These are phyloP conservation scores for Girardinichthys multiradiatus DNA, from an alignment of 2,113 vertebrate species.

Conservation along the genomic window DNA sequence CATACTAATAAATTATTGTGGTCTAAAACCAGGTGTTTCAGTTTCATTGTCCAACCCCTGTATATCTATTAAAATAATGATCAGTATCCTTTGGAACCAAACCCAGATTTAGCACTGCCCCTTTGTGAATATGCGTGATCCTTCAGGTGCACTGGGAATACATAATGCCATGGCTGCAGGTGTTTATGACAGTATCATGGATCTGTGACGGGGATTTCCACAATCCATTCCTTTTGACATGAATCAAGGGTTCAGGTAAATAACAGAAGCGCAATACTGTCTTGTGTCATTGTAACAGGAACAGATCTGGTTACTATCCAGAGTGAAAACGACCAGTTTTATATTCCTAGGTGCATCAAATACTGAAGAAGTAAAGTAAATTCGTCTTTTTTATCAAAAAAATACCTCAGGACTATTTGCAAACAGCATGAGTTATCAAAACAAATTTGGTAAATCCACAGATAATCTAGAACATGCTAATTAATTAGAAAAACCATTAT, in stretches of 20 bases:
- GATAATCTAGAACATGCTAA: no score
- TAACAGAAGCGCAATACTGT: constrained; percentile 31
- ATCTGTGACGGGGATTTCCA: constrained; percentile 76
- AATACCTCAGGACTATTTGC: neutral
- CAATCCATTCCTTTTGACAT: constrained; percentile 46
- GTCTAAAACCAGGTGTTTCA: no score
- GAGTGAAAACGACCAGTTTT: constrained; percentile 23
- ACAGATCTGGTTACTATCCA: constrained; percentile 46
- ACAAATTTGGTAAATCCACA: no score
- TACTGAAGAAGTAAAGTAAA: constrained; percentile 7
- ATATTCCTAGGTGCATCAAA: constrained; percentile 16
- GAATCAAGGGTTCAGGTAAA: constrained; percentile 54
- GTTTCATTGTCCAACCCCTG: no score
- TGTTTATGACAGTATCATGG: constrained; percentile 49
- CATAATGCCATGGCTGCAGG: constrained; percentile 26
- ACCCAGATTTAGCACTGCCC: neutral
- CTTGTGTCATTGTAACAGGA: constrained; percentile 60
- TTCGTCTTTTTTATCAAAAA: neutral
- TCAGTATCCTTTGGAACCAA: neutral
- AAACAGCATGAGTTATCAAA: neutral
- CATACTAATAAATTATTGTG: no score
- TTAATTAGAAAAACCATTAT: no score
- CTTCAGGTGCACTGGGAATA: neutral
- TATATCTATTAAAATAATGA: neutral
- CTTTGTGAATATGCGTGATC: constrained; percentile 1